Base-by-base conservation (phyloP, 2,888 invertebrate species). In the Girardia tigrina region DNA sequence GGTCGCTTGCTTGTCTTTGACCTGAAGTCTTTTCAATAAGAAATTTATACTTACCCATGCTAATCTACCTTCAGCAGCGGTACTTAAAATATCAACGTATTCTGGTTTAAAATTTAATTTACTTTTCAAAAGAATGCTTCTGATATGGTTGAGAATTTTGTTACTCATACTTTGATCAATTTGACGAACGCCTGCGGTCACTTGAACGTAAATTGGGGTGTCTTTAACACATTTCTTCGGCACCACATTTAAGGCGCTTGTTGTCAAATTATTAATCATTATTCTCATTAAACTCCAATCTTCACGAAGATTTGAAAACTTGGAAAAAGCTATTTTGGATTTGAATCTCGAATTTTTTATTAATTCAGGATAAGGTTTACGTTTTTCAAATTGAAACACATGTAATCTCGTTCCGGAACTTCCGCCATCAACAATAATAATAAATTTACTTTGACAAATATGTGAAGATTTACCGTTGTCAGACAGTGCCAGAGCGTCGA, bases 371-470 rank as follows among this genome's bases (percentile, higher is more conserved):
- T 29, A 6, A 42, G 12, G 16, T 1, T 27, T 12, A n/a, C 8
- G 4, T 29, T 26, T 73, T 29, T 69, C 6, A 69, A 74, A 74
- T 23, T 42, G 12, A 69, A 56, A 74, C 14, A 74, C 23, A 28
- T 74, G 69, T 26, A 42, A 56, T 29, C 74, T 1, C 4, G 74
- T 74, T 70, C 56, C 56, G 14, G 74, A 56, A 56, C 74, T 74
- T 2, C 74, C 74, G 20, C 56, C 74, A 56, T 74, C 74, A 42
- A 74, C 56, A 23, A 74, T 28, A 26, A 74, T 74, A 2, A 74
- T 28, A 56, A 23, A 56, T 42, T 42, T 42, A 16, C 74, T 56
- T 6, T 23, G 42, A 28, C 74, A 42, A 8, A n/a, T n/a, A n/a
- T n/a, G n/a, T n/a, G n/a, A n/a, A n/a, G n/a, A n/a, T n/a, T n/a